Conservation (phyloP, 2,888 invertebrate genomes). For the Tenodera sinensis region DNA sequence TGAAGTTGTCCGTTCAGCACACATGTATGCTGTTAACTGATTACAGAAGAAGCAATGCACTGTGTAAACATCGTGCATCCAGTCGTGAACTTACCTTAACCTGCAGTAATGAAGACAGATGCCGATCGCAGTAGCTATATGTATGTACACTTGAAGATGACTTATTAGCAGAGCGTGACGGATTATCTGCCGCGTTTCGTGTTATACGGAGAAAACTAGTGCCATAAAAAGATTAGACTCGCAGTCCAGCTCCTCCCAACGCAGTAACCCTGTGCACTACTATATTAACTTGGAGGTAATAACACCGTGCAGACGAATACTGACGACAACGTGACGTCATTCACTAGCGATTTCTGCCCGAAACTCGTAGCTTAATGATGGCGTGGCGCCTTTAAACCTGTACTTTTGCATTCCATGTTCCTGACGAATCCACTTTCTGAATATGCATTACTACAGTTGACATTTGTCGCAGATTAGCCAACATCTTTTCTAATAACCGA, state of each 20-base stretch:
- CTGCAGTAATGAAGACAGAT: no score
- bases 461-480: no score
- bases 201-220: neutral
- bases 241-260: neutral
- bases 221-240: neutral
- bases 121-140: no score
- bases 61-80: no score
- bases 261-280: no score
- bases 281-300: neutral
- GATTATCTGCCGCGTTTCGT: neutral
- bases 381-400: no score
- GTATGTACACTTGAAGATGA: neutral
- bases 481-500: no score
- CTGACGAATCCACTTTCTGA: neutral
- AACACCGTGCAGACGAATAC: neutral
- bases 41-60: no score
- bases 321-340: neutral
- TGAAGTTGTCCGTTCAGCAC: no score
- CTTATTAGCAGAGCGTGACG: neutral
- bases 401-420: neutral
- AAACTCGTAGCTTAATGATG: neutral
- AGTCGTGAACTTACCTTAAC: no score
- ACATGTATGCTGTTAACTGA: no score
- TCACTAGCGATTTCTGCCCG: neutral
- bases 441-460: neutral